Percentiles rank a stretch among this genome's conserved stretches.
These are phyloP conservation scores for Apteryx mantelli DNA, from an alignment of 2,113 vertebrate species.

Conservation along the genomic window DNA sequence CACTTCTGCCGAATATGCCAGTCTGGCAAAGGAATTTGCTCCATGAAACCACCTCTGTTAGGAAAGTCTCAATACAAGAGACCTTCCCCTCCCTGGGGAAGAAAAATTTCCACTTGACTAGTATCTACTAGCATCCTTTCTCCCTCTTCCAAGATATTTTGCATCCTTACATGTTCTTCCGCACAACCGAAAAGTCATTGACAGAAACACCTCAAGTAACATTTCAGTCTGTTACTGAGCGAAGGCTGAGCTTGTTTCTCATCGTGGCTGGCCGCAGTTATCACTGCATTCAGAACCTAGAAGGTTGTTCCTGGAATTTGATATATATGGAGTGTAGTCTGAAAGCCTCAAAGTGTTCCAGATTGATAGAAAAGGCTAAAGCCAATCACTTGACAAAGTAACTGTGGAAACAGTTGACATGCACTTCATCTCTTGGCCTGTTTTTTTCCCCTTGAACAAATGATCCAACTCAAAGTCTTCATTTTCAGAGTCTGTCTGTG, in stretches of 20 bases:
- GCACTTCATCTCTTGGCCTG: background rate
- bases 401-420: background rate
- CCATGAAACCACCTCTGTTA: background rate
- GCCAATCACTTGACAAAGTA: background rate
- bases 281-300: background rate
- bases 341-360: background rate
- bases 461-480: background rate
- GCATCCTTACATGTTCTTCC: background rate
- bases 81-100: background rate
- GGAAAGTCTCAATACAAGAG: background rate
- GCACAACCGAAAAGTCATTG: background rate
- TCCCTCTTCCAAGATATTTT: background rate
- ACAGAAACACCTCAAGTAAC: background rate
- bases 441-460: background rate
- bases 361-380: background rate
- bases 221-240: background rate
- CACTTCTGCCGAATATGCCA: background rate
- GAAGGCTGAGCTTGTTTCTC: background rate
- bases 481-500: background rate
- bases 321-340: background rate
- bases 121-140: background rate
- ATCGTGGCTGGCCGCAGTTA: rapidly evolving
- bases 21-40: background rate
- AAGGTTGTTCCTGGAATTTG: background rate
- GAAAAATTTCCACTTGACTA: background rate